Evolutionary conservation across 2,113 vertebrate genomes (phyloP).

Genomic region (Gopherus flavomarginatus): DNA sequence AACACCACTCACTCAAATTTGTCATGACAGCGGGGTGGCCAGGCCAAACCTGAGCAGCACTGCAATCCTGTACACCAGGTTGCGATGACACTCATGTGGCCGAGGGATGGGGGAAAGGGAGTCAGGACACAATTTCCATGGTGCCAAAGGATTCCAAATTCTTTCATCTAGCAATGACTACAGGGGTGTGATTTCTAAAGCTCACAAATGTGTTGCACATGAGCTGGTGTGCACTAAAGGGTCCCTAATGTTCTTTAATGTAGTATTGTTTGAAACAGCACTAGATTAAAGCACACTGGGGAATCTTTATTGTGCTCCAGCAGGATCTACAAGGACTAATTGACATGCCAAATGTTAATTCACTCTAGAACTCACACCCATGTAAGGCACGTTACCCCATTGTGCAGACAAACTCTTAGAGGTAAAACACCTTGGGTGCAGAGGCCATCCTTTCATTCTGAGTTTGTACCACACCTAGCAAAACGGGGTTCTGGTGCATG

Average conservation of each 20-base stretch:
- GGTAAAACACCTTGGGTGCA: not conserved
- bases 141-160: not conserved
- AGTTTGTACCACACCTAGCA: not conserved
- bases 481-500: not conserved
- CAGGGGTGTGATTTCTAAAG: not conserved
- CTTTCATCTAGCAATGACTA: not conserved
- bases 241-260: not conserved
- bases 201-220: not conserved
- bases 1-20: not conserved
- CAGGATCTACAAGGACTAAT: not conserved
- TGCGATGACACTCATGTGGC: not conserved
- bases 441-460: not conserved
- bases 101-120: no score
- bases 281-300: not conserved
- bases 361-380: not conserved
- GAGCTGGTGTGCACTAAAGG: not conserved
- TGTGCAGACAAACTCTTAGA: not conserved
- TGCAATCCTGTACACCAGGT: not conserved
- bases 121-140: not conserved
- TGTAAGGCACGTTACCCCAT: not conserved
- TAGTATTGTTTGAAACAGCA: not conserved
- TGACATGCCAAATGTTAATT: not conserved
- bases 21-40: not conserved
- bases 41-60: not conserved
- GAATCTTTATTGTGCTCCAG: not conserved